Evolutionary conservation across 2,113 vertebrate genomes (phyloP), one percentile per base, ranked within the genome.

Genomic region (Orientallactaga bullata): DNA sequence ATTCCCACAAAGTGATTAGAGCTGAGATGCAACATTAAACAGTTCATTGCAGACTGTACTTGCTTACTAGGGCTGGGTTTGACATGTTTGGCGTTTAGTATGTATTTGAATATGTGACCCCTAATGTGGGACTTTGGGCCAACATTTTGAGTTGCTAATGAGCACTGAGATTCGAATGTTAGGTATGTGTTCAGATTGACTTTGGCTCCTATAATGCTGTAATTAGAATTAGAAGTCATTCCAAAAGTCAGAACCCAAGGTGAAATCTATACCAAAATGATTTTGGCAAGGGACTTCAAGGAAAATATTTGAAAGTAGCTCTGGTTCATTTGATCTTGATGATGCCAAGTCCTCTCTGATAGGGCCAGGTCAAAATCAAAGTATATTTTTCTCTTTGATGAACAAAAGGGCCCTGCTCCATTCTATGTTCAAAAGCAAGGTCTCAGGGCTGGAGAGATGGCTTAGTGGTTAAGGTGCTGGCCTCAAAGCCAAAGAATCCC

Each of bases 291-390:
- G 85, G 47, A 88, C 94, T 88, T 95, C 55, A 94, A 71, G 77
- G 10, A 72, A 76, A 94, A 82, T 58, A 79, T 65, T n/a, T 92
- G n/a, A 69, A 85, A 42, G 30, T 39, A 74, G 10, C 28, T 77
- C 32, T 88, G 21, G n/a, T 47, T 21, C n/a, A 69, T 95, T 91
- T 91, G 63, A 85, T 93, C 58, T 81, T 92, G 21, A 96, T 68
- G 82, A 77, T 82, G 24, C 20, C 39, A 83, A 5, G 32, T 32
- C 26, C 12, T 39, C 23, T 82, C 32, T 85, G 47, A 23, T 85
- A 79, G 23, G 28, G 23, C 30, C 35, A 82, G 23, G 42, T 28
- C 60, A 83, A 72, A 30, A 30, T 30, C n/a, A 71, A 73, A 28
- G 35, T 30, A 15, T 73, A 2, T 65, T 71, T 91, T n/a, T 86